Conservation (phyloP, 2,113 vertebrate species). For the Oenanthe oenanthe region DNA sequence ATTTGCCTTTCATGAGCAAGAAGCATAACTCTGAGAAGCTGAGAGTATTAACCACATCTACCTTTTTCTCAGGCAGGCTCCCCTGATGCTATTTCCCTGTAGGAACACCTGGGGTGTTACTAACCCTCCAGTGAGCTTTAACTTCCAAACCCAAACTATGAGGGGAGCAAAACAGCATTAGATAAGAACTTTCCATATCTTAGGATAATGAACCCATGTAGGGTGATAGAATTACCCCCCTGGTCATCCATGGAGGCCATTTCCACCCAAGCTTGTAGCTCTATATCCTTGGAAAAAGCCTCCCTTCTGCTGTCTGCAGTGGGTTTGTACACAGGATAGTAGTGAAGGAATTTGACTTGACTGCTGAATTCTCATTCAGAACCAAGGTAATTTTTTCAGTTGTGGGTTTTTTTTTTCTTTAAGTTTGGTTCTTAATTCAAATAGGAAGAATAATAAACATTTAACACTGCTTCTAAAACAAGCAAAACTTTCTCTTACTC, state of each 20-base stretch:
- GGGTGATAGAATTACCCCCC: background rate
- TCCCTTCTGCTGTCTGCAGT: background rate
- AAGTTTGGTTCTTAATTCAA: background rate
- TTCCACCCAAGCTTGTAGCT: background rate
- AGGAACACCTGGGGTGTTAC: background rate
- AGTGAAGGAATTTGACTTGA: background rate
- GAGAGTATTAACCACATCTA: background rate
- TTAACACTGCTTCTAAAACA: background rate
- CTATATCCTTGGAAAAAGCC: background rate
- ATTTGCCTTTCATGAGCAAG: background rate
- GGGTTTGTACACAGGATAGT: background rate
- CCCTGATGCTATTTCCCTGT: background rate
- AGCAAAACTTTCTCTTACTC: background rate
- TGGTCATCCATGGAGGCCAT: background rate
- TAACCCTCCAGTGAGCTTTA: background rate
- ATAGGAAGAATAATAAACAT: background rate
- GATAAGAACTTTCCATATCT: background rate
- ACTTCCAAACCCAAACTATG: background rate
- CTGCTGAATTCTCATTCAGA: background rate
- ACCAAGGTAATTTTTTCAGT: background rate
- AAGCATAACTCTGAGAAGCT: background rate
- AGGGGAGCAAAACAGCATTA: background rate
- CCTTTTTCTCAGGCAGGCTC: rapidly evolving
- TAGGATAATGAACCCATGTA: background rate
- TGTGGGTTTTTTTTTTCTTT: rapidly evolving